Conservation (phyloP, 1,140 invertebrate species). For the Bombyx mandarina region DNA sequence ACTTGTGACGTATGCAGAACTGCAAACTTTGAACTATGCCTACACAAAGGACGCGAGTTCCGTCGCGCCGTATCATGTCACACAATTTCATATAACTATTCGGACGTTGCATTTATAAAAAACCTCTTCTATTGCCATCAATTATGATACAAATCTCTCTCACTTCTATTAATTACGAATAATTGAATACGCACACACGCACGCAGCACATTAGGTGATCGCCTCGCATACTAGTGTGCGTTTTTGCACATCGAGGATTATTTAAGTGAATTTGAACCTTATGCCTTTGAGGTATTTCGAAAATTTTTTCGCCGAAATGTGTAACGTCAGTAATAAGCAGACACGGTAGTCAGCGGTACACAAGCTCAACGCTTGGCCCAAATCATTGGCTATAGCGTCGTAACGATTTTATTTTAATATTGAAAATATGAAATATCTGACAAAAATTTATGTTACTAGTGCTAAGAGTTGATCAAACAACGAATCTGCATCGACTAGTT, state of each 20-base stretch:
- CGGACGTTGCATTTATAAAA: too few species aligned
- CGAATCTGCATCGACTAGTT: too few species aligned
- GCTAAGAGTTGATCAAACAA: too few species aligned
- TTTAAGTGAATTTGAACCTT: slow-evolving; percentile 8
- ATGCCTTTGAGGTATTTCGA: slow-evolving; percentile 15
- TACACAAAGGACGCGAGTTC: too few species aligned
- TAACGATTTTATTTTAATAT: background rate
- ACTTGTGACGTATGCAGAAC: slow-evolving; percentile 5
- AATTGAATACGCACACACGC: slow-evolving; percentile 14
- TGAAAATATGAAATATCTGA: too few species aligned
- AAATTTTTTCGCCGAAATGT: slow-evolving; percentile 22
- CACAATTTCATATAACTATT: too few species aligned
- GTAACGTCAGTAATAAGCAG: slow-evolving; percentile 45
- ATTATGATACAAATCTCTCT: slow-evolving; percentile 16
- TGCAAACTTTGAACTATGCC: too few species aligned
- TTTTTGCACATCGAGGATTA: slow-evolving; percentile 5
- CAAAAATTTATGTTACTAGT: too few species aligned
- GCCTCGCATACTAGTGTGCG: slow-evolving; percentile 12
- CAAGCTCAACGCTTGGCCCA: slow-evolving; percentile 19
- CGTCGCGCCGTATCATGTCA: too few species aligned
- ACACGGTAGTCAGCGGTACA: slow-evolving; percentile 29
- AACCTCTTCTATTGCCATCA: slow-evolving; percentile 5
- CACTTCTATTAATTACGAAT: slow-evolving; percentile 17
- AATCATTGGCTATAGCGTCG: slow-evolving; percentile 19
- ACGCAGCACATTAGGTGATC: slow-evolving; percentile 4